phyloP scores from a whole-genome alignment of 2,113 vertebrate species.

The Hiodon tergisus region DNA sequence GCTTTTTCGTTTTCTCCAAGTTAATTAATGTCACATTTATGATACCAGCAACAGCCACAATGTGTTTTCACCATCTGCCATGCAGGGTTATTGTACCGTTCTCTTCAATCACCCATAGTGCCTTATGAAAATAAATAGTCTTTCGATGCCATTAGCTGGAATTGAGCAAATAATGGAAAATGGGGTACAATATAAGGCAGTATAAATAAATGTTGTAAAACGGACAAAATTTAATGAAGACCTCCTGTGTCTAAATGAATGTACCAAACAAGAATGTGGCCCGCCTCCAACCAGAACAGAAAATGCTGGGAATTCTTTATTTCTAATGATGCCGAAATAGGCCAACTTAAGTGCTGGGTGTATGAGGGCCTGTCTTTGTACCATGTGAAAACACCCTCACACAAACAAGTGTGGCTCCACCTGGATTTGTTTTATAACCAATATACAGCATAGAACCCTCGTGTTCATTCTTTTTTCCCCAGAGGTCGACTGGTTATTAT shows the following conservation, averaged over 20 bases:
- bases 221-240: not conserved
- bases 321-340: not conserved
- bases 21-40: slow-evolving; percentile 5
- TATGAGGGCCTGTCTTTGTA: slow-evolving; percentile 2
- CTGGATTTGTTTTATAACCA: not conserved
- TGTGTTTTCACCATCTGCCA: no score
- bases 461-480: no score
- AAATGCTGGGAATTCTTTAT: not conserved
- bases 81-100: no score
- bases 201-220: not conserved
- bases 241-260: not conserved
- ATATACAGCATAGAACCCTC: not conserved
- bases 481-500: no score
- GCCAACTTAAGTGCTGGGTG: not conserved
- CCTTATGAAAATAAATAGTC: not conserved
- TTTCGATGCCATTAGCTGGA: not conserved
- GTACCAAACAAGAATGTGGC: not conserved
- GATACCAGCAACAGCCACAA: not conserved
- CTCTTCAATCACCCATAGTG: not conserved
- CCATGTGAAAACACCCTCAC: not conserved
- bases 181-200: not conserved
- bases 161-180: not conserved
- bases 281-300: not conserved
- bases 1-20: not conserved
- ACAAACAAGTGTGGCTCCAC: not conserved